Conservation (phyloP, 2,888 invertebrate genomes). For the Zygaena filipendulae region DNA sequence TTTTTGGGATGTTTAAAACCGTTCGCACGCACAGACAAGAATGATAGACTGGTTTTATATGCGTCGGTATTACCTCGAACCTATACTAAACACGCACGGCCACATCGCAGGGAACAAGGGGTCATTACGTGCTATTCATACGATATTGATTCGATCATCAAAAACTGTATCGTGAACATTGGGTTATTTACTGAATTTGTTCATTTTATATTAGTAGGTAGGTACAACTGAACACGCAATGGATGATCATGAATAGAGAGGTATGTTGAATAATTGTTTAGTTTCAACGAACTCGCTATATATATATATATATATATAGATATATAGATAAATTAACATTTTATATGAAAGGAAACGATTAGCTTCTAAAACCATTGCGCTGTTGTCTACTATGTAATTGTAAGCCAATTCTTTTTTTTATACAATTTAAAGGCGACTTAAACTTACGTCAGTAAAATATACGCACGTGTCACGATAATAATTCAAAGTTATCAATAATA, state of each 20-base stretch:
- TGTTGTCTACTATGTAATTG: no score
- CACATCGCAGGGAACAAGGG: slow-evolving; percentile 38
- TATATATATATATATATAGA: no score
- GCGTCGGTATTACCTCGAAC: slow-evolving; percentile 31
- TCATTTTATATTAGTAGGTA: slow-evolving; percentile 51
- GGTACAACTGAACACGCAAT: slow-evolving; percentile 53
- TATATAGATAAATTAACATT: no score
- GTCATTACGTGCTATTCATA: slow-evolving; percentile 37
- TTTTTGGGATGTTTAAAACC: slow-evolving; percentile 49
- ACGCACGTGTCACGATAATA: no score
- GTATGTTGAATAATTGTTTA: no score
- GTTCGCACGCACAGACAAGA: slow-evolving; percentile 48
- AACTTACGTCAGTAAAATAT: no score
- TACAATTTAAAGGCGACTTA: no score
- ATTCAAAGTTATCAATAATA: slow-evolving; percentile 43
- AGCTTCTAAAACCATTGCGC: no score
- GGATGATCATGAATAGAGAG: slow-evolving; percentile 21
- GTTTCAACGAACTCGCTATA: no score
- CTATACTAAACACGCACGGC: slow-evolving; percentile 49
- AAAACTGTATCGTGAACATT: slow-evolving; percentile 42
- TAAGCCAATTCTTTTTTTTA: no score
- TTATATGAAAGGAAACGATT: no score
- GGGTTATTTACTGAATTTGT: slow-evolving; percentile 55
- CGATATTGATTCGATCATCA: slow-evolving; percentile 43
- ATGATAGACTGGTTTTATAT: slow-evolving; percentile 41